A percentile compares a stretch with the other conserved stretches of the same genome.
These are phyloP conservation scores for Aporophyla lueneburgensis DNA, from an alignment of 2,888 invertebrate species.

Conservation along the genomic window DNA sequence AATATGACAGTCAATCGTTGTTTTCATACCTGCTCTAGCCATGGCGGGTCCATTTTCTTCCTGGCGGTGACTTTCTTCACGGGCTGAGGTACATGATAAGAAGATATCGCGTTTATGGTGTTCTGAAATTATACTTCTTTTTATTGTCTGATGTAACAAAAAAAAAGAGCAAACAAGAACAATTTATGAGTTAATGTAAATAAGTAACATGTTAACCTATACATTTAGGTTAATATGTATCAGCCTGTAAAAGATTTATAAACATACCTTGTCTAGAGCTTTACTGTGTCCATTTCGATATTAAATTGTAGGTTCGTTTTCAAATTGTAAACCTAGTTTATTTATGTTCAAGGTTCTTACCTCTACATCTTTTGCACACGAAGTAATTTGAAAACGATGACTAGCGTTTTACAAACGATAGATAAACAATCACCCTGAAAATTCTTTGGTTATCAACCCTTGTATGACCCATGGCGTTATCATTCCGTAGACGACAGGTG, in stretches of 20 bases:
- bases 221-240: neutral
- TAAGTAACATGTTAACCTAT: neutral
- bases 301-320: slow-evolving; percentile 5
- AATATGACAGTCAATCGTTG: neutral
- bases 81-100: slow-evolving; percentile 23
- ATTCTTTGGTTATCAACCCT: slow-evolving; percentile 1
- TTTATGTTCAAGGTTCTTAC: slow-evolving; percentile 1
- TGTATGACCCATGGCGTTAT: neutral
- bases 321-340: slow-evolving; percentile 3
- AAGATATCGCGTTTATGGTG: slow-evolving; percentile 28
- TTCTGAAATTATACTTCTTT: slow-evolving; percentile 58
- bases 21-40: slow-evolving; percentile 91
- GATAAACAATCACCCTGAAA: slow-evolving; percentile 2
- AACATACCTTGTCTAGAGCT: slow-evolving; percentile 50
- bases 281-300: slow-evolving; percentile 12
- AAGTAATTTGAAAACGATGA: slow-evolving; percentile 13
- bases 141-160: slow-evolving; percentile 57
- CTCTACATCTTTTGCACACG: neutral
- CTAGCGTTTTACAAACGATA: slow-evolving; percentile 7
- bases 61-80: slow-evolving; percentile 60
- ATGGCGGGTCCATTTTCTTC: slow-evolving; percentile 91
- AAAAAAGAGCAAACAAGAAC: slow-evolving; percentile 35
- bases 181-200: slow-evolving; percentile 15
- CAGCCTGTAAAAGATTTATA: slow-evolving; percentile 19
- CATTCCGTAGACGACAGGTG: neutral